A percentile compares a stretch with the other conserved stretches of the same genome.
These are phyloP conservation scores for Nyctereutes procyonoides DNA, from an alignment of 2,113 vertebrate species.

Conservation along the genomic window DNA sequence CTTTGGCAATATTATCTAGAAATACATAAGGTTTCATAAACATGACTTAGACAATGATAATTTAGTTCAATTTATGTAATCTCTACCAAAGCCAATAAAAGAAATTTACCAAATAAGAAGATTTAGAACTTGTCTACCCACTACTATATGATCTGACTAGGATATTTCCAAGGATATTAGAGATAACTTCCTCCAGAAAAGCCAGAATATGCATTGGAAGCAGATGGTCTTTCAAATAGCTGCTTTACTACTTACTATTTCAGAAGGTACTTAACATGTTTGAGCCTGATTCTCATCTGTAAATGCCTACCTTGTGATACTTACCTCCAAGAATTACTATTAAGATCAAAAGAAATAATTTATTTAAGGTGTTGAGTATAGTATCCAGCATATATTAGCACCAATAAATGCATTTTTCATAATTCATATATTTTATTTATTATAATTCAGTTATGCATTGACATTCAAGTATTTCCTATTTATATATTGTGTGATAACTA, in stretches of 20 bases:
- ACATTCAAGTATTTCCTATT: neutral
- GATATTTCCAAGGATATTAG: neutral
- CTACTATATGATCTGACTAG: neutral
- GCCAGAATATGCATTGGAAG: neutral
- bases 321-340: neutral
- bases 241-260: neutral
- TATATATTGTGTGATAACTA: neutral
- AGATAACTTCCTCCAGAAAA: neutral
- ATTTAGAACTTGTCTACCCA: neutral
- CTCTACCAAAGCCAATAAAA: slow-evolving; percentile 3
- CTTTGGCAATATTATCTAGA: neutral
- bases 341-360: neutral
- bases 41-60: neutral
- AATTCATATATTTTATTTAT: neutral
- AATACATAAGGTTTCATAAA: neutral
- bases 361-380: neutral
- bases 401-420: neutral
- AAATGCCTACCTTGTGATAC: neutral
- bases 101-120: neutral
- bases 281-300: neutral
- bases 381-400: neutral
- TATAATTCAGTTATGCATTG: neutral
- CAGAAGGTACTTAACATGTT: neutral
- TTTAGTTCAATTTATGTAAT: neutral
- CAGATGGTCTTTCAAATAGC: neutral